Percentiles rank a stretch among this genome's conserved stretches.
These are phyloP conservation scores for Brachirus orientalis DNA, from an alignment of 2,113 vertebrate genomes.

Conservation along the genomic window DNA sequence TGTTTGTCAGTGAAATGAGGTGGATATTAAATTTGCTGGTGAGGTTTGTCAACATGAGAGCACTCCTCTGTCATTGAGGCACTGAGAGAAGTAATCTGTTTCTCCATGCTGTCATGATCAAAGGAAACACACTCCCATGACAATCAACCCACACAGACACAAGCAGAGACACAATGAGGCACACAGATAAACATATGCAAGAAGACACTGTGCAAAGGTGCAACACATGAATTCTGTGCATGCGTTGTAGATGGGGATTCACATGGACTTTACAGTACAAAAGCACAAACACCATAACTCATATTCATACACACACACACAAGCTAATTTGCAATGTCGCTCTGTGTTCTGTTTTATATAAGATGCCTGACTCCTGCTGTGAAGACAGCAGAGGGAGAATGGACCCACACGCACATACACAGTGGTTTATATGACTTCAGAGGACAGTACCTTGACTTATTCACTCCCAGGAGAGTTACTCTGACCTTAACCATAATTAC, in stretches of 20 bases:
- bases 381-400: slow-evolving; percentile 31
- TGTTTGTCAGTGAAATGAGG: slow-evolving; percentile 41
- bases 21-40: slow-evolving; percentile 55
- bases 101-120: slow-evolving; percentile 68
- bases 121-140: slow-evolving; percentile 61
- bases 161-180: slow-evolving; percentile 26
- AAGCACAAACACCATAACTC: slow-evolving; percentile 27
- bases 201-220: neutral
- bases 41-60: slow-evolving; percentile 62
- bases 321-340: slow-evolving; percentile 40
- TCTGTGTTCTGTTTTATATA: slow-evolving; percentile 59
- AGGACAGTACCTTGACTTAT: too few species aligned
- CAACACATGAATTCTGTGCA: neutral
- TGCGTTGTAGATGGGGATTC: neutral
- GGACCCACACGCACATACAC: slow-evolving; percentile 7
- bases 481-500: too few species aligned
- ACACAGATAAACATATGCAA: slow-evolving; percentile 1
- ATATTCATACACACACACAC: slow-evolving; percentile 17
- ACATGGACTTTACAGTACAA: neutral
- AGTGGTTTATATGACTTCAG: too few species aligned
- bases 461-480: too few species aligned
- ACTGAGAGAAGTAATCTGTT: slow-evolving; percentile 68
- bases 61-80: slow-evolving; percentile 43
- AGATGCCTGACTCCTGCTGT: slow-evolving; percentile 60
- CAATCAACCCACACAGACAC: slow-evolving; percentile 47